phyloP scores from a whole-genome alignment of 2,888 invertebrate genomes.

The Drosophila cognata region DNA sequence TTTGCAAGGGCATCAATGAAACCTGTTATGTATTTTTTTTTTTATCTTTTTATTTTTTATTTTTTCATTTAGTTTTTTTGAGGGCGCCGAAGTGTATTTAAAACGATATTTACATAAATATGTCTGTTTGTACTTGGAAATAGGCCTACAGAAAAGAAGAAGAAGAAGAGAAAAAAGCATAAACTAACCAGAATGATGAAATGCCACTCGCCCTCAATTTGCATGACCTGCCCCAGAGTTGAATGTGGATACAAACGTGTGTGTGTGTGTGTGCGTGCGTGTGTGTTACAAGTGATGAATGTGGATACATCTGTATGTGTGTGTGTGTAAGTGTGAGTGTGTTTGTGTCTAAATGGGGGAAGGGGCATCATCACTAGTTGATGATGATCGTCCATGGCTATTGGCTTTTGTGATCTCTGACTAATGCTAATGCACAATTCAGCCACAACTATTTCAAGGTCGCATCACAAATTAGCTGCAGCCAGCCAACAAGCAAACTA shows the following conservation, averaged over 20 bases:
- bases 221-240: constrained; percentile 55
- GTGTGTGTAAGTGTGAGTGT: constrained; percentile 1
- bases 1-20: constrained; percentile 58
- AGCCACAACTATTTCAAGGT: constrained; percentile 56
- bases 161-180: constrained; percentile 12
- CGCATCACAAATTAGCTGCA: constrained; percentile 55
- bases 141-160: constrained; percentile 52
- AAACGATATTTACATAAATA: constrained; percentile 53
- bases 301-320: neutral
- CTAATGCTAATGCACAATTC: constrained; percentile 65
- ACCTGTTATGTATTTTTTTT: constrained; percentile 48
- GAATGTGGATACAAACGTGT: constrained; percentile 21
- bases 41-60: constrained; percentile 3
- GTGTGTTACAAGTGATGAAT: neutral
- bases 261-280: neutral
- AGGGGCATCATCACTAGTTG: constrained; percentile 8
- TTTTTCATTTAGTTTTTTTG: constrained; percentile 20
- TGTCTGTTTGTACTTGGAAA: constrained; percentile 33
- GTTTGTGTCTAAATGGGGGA: neutral
- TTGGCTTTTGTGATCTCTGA: constrained; percentile 65
- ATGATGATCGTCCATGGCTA: constrained; percentile 53
- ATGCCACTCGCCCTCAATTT: constrained; percentile 60
- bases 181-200: constrained; percentile 37
- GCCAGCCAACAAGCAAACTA: constrained; percentile 9
- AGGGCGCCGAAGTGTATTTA: constrained; percentile 51